A percentile compares a stretch with the other conserved stretches of the same genome.
Evolutionary conservation across 2,888 invertebrate species (phyloP).

Genomic region (Drosophila affinis): DNA sequence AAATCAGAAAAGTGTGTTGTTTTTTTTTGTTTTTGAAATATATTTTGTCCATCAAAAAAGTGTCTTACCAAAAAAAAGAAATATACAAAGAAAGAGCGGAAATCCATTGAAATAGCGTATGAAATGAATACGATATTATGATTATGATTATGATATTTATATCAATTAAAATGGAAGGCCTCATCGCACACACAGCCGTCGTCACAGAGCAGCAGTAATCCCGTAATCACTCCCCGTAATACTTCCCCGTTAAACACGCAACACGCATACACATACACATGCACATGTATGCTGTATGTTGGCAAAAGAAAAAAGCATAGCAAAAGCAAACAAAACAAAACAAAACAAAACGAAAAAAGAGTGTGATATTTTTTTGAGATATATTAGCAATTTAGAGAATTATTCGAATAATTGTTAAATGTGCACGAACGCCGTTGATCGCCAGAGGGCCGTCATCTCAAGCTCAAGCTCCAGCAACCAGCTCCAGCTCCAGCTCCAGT

Average conservation of each 20-base stretch:
- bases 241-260: constrained; percentile 38
- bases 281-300: no score
- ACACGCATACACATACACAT: constrained; percentile 4
- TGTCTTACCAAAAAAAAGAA: constrained; percentile 62
- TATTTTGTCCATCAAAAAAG: constrained; percentile 58
- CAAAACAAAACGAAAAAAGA: constrained; percentile 49
- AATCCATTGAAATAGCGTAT: constrained; percentile 33
- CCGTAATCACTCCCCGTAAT: background rate
- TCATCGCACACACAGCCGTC: constrained; percentile 26
- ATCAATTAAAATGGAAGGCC: constrained; percentile 55
- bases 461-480: no score
- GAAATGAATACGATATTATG: constrained; percentile 10
- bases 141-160: constrained; percentile 23
- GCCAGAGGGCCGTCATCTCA: constrained; percentile 13
- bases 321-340: constrained; percentile 24
- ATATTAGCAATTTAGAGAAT: constrained; percentile 71
- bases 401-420: constrained; percentile 46
- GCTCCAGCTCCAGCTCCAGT: no score
- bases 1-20: constrained; percentile 30
- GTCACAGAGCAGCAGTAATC: background rate
- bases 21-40: no score
- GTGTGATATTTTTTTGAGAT: constrained; percentile 73
- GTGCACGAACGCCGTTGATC: constrained; percentile 43
- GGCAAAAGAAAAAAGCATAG: background rate
- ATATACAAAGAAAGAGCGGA: constrained; percentile 24